Base-by-base conservation (phyloP, 92 coral and sea anemone species). In the Diadumene lineata region DNA sequence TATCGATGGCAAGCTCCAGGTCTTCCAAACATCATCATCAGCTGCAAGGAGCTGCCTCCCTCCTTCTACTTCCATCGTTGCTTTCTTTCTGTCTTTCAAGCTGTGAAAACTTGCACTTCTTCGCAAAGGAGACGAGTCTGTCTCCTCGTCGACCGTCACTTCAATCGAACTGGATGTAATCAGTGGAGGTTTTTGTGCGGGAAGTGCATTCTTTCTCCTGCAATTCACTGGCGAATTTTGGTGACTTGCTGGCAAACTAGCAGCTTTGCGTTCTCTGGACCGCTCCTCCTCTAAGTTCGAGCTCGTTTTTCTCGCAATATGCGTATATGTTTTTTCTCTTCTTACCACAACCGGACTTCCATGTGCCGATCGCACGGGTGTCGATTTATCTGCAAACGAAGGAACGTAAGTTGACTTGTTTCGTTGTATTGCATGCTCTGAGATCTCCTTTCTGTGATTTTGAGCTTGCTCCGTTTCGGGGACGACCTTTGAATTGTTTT, bases 101-200 rank as follows among this genome's bases (percentile, higher is more conserved):
- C 77, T 72, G 19, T 72, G 77, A 32, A 56, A 72, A 34, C 77
- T 72, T 1, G 77, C 77, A 17, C 77, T 72, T 72, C 77, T 28
- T 19, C 66, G 29, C 33, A 72, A 24, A 1, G 77, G 34, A 1
- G 66, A 72, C 28, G 53, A 32, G 22, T 72, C 77, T 23, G 30
- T n/a, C 19, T 31, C 65, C 55, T 17, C 34, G 15, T 72, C 66
- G 23, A 15, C n/a, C n/a, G n/a, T 31, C 66, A 72, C 55, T 32
- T 62, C 68, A 13, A 58, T 7, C 30, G 50, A 70, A 15, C 32
- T 56, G 33, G 19, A 17, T 2, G 34, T 70, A 32, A 16, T 0
- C 16, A 27, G 19, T 50, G 34, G 64, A 50, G 55, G 23, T 57
- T n/a, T 56, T 43, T 56, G 44, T 3, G 51, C 43, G 28, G 57